A percentile compares a stretch with the other conserved stretches of the same genome.
Conservation (phyloP, 2,797 vertebrate genomes). For the Sebastes goodei region DNA sequence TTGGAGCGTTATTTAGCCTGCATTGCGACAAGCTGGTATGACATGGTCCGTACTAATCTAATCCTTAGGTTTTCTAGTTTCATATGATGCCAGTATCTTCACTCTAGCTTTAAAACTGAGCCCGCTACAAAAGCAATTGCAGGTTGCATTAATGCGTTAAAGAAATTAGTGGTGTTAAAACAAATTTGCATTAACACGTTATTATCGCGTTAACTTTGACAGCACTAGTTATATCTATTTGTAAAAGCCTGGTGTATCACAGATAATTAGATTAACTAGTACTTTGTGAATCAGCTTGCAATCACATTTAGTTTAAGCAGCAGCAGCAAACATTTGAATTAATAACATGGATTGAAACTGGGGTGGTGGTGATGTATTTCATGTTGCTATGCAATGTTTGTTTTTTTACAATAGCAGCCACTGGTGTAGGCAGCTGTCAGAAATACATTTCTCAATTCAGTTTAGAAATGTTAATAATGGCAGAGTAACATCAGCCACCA, state of each 20-base stretch:
- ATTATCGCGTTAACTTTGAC: no score
- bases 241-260: neutral
- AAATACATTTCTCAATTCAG: neutral
- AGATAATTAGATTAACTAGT: neutral
- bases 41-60: no score
- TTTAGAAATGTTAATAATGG: neutral
- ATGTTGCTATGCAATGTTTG: neutral
- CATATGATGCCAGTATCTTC: no score
- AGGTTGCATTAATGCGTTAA: no score
- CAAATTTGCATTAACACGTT: no score
- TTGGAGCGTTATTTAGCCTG: no score
- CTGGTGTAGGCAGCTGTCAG: neutral
- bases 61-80: no score
- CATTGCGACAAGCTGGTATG: accelerated
- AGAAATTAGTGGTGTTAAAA: no score
- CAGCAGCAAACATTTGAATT: neutral
- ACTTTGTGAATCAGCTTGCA: neutral
- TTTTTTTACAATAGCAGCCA: neutral
- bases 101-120: no score
- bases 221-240: no score
- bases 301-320: neutral
- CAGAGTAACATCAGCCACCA: neutral
- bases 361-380: neutral
- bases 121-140: no score
- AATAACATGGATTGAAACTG: constrained; percentile 8